Conservation (phyloP, 2,797 vertebrate genomes). For the Ctenochaetus hawaiiensis region DNA sequence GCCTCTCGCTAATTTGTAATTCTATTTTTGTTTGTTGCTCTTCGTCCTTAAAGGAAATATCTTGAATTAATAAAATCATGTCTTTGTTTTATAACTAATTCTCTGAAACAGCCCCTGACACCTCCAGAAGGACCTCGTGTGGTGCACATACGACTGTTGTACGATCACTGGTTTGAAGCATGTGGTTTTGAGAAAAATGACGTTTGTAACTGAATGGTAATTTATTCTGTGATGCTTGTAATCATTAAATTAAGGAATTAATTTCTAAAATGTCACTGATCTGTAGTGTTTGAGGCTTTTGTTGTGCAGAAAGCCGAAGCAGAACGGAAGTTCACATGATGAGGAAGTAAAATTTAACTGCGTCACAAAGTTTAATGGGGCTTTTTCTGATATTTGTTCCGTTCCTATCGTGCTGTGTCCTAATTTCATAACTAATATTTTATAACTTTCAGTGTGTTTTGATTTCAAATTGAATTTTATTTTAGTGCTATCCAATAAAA, state of each 20-base stretch:
- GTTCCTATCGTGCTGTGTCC: too few species aligned
- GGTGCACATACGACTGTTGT: too few species aligned
- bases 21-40: background rate
- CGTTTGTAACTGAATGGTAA: background rate
- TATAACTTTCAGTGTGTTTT: background rate
- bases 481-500: background rate
- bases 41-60: background rate
- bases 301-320: background rate
- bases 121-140: background rate
- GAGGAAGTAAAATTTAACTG: background rate
- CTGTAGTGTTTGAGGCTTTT: background rate
- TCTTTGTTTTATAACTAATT: background rate
- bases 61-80: background rate
- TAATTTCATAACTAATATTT: too few species aligned
- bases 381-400: too few species aligned
- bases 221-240: too few species aligned
- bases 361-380: too few species aligned
- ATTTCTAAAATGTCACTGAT: slow-evolving; percentile 4
- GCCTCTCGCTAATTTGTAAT: background rate
- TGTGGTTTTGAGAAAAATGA: background rate
- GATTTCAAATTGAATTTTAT: background rate
- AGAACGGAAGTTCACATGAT: background rate
- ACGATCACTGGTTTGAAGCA: background rate
- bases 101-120: background rate
- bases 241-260: background rate